Conservation (phyloP, 2,888 invertebrate species). For the Dynastes grantii region DNA sequence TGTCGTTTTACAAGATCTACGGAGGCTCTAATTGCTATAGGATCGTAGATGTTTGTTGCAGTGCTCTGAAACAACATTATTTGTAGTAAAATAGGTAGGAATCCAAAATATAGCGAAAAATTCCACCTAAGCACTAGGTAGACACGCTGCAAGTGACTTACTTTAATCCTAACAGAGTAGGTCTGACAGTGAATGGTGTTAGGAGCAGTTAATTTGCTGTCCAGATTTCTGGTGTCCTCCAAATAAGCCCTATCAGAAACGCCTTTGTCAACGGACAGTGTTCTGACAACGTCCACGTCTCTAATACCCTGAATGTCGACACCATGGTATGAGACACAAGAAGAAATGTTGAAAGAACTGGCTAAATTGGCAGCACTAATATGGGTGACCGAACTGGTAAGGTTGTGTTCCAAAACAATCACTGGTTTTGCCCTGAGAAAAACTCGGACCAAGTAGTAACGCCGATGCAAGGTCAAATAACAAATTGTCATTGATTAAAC, state of each 20-base stretch:
- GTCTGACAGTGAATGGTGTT: neutral
- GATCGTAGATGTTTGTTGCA: slow-evolving; percentile 50
- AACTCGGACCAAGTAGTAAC: slow-evolving; percentile 72
- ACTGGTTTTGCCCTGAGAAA: slow-evolving; percentile 71
- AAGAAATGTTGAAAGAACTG: slow-evolving; percentile 4
- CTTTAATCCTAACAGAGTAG: slow-evolving; percentile 1
- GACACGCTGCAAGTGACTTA: neutral
- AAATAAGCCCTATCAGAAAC: slow-evolving; percentile 22
- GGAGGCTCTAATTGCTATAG: slow-evolving; percentile 57
- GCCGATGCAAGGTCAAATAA: slow-evolving; percentile 76
- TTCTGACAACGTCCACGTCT: neutral
- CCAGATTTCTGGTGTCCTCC: neutral
- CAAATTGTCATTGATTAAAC: neutral
- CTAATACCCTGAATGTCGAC: neutral
- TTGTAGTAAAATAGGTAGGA: no score
- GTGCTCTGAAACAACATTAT: no score
- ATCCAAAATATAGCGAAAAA: no score
- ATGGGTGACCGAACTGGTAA: slow-evolving; percentile 42
- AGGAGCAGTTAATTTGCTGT: neutral
- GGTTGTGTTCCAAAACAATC: slow-evolving; percentile 56
- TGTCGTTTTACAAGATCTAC: slow-evolving; percentile 48
- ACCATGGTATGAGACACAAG: slow-evolving; percentile 25
- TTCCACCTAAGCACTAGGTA: no score
- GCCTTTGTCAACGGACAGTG: slow-evolving; percentile 10
- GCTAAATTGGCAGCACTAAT: slow-evolving; percentile 25